phyloP scores from a whole-genome alignment of 2,797 vertebrate genomes.

The Chrysolophus pictus region DNA sequence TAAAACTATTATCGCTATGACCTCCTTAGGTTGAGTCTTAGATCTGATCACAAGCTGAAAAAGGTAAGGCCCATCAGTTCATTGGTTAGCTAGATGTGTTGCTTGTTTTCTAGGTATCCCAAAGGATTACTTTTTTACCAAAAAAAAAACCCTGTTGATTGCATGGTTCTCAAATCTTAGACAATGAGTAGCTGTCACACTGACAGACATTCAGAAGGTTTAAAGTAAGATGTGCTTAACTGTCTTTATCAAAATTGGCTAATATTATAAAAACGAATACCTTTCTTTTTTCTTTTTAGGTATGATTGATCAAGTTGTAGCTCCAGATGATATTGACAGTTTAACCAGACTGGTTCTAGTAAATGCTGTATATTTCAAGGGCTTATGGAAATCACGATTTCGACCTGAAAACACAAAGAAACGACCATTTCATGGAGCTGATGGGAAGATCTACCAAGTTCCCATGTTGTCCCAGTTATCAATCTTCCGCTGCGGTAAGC shows the following conservation, averaged over 20 bases:
- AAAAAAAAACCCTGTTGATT: neutral
- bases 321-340: conserved; percentile 85
- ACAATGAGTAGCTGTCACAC: neutral
- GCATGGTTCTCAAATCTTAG: neutral
- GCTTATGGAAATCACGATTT: conserved; percentile 94
- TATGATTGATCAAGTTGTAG: conserved; percentile 89
- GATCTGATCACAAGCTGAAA: neutral
- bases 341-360: conserved; percentile 88
- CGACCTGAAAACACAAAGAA: conserved; percentile 92
- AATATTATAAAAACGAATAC: neutral
- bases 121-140: neutral
- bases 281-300: conserved; percentile 77
- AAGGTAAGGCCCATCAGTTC: neutral
- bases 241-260: neutral
- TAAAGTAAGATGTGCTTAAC: neutral
- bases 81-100: neutral
- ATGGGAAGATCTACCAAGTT: conserved; percentile 88
- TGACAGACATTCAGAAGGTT: neutral
- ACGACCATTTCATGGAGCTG: conserved; percentile 83
- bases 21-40: neutral
- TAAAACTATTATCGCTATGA: neutral
- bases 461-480: conserved; percentile 94
- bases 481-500: conserved; percentile 89
- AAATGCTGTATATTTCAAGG: conserved; percentile 95
- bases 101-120: neutral